Evolutionary conservation across 2,888 invertebrate species (phyloP).

Genomic region (Acleris holmiana): DNA sequence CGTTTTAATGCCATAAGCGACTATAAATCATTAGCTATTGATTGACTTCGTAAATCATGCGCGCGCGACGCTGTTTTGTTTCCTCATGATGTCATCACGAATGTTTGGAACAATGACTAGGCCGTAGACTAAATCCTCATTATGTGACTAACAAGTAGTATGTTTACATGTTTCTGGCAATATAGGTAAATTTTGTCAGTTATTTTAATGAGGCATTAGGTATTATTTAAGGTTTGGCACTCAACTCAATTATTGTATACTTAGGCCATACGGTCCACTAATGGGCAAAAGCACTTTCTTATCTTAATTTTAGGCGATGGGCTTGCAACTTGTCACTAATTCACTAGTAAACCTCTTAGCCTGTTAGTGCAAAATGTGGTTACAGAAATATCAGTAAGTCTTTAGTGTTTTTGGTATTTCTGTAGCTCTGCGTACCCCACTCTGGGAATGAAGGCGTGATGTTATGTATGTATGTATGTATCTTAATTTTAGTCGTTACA

Average conservation of each 20-base stretch:
- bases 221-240: no score
- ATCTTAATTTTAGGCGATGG: no score
- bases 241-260: background rate
- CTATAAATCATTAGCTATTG: constrained; percentile 9
- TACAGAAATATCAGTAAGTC: no score
- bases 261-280: background rate
- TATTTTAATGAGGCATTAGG: background rate
- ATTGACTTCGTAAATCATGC: constrained; percentile 11
- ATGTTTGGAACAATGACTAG: constrained; percentile 23
- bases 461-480: no score
- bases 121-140: constrained; percentile 19
- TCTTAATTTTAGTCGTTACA: no score
- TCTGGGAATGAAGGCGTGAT: no score
- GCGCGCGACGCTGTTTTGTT: constrained; percentile 21
- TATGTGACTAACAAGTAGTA: constrained; percentile 23
- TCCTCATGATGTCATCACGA: constrained; percentile 48
- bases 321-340: no score
- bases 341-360: no score
- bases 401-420: no score
- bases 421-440: no score
- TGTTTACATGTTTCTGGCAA: background rate
- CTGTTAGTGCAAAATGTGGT: no score
- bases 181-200: background rate
- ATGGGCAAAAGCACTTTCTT: no score
- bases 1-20: background rate